Conservation (phyloP, 1,140 invertebrate species). For the Mercenaria mercenaria region DNA sequence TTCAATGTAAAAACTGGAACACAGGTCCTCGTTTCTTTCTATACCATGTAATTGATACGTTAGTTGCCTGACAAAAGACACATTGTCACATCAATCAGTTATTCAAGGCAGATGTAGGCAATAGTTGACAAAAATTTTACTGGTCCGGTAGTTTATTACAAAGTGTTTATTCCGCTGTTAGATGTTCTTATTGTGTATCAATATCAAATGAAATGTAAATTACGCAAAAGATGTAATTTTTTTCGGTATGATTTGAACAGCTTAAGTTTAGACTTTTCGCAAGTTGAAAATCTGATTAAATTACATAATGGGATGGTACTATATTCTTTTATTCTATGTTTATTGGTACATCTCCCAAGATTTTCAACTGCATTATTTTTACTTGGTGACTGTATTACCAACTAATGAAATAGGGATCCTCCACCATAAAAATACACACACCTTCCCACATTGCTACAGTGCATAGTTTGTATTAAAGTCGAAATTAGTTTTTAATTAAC, state of each 20-base stretch:
- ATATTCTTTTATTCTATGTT: too few species aligned
- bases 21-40: background rate
- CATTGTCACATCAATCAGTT: conserved; percentile 39
- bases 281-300: too few species aligned
- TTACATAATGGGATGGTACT: too few species aligned
- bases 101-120: conserved; percentile 29
- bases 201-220: conserved; percentile 24
- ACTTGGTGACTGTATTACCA: too few species aligned
- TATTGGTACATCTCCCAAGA: too few species aligned
- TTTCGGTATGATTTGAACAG: background rate
- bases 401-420: too few species aligned
- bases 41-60: conserved; percentile 63
- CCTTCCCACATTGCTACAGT: too few species aligned
- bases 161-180: background rate
- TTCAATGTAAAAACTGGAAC: conserved; percentile 26
- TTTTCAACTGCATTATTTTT: too few species aligned
- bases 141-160: conserved; percentile 45
- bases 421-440: too few species aligned
- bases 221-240: background rate
- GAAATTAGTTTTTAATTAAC: too few species aligned
- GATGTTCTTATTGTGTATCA: background rate
- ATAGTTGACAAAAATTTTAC: conserved; percentile 46
- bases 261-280: background rate
- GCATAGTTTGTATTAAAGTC: too few species aligned
- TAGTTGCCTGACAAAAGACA: background rate